A percentile compares a stretch with the other conserved stretches of the same genome.
Conservation (phyloP, 2,797 vertebrate species). For the Poeciliopsis gracilis region DNA sequence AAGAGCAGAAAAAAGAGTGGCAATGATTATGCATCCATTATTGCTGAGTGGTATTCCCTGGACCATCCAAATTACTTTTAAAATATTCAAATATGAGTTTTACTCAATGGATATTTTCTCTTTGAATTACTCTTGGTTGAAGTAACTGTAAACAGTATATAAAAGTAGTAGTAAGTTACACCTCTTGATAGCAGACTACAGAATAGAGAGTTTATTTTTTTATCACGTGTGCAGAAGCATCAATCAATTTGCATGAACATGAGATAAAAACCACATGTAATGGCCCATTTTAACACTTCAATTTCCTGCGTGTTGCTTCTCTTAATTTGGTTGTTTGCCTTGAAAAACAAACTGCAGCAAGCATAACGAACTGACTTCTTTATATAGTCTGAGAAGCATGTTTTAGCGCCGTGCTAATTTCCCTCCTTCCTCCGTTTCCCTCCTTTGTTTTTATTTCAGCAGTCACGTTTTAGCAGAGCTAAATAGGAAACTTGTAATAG, state of each 20-base stretch:
- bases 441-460: not conserved
- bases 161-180: not conserved
- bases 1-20: no score
- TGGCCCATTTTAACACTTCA: slow-evolving; percentile 26
- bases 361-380: slow-evolving; percentile 32
- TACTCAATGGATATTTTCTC: not conserved
- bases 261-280: slow-evolving; percentile 9
- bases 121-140: not conserved
- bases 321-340: slow-evolving; percentile 11
- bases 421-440: not conserved
- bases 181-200: not conserved
- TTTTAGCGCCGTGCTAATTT: not conserved
- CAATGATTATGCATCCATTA: not conserved
- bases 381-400: slow-evolving; percentile 26
- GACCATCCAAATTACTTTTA: not conserved
- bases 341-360: slow-evolving; percentile 17
- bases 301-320: slow-evolving; percentile 26
- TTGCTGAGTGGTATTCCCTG: not conserved
- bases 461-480: not conserved
- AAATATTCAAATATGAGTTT: not conserved
- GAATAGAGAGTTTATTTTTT: not conserved
- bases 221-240: not conserved
- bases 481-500: not conserved
- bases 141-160: not conserved
- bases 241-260: slow-evolving; percentile 4